Conservation (phyloP, 1,140 invertebrate species). For the Dinothrombium tinctorium region DNA sequence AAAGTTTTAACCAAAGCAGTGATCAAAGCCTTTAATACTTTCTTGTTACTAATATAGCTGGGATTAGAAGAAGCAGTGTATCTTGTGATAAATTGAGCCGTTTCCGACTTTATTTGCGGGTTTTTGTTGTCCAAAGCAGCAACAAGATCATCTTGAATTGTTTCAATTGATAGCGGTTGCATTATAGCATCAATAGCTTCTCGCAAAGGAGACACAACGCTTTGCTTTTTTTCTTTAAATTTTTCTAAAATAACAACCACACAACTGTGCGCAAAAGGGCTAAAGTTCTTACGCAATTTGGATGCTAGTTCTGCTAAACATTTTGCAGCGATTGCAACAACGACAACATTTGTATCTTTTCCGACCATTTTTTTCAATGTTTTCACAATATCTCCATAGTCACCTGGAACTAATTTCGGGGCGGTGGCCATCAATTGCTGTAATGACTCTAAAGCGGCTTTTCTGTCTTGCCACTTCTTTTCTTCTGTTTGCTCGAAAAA, state of each 20-base stretch:
- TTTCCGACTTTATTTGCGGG: conserved; percentile 77
- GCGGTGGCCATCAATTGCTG: conserved; percentile 43
- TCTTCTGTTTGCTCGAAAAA: conserved; percentile 73
- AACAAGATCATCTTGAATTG: conserved; percentile 56
- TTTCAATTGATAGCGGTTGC: conserved; percentile 51
- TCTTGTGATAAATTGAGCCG: conserved; percentile 58
- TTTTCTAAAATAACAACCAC: conserved; percentile 66
- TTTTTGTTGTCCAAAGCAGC: conserved; percentile 80
- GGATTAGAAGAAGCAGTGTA: conserved; percentile 55
- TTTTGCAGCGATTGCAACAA: conserved; percentile 64
- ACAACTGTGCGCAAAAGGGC: conserved; percentile 46
- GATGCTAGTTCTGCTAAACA: conserved; percentile 53
- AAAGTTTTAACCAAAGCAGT: conserved; percentile 56
- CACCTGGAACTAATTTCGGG: conserved; percentile 66
- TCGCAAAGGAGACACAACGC: conserved; percentile 54
- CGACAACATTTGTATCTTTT: conserved; percentile 86
- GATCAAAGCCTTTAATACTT: conserved; percentile 60
- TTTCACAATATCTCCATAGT: conserved; percentile 70
- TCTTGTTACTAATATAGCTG: conserved; percentile 52
- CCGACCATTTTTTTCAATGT: conserved; percentile 61
- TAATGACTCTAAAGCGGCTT: conserved; percentile 60
- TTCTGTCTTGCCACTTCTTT: conserved; percentile 93
- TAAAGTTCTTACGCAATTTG: conserved; percentile 69
- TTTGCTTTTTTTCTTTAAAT: conserved; percentile 91
- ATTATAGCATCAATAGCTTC: conserved; percentile 84